Base-by-base conservation (phyloP, 2,797 vertebrate genomes). In the Anas acuta region DNA sequence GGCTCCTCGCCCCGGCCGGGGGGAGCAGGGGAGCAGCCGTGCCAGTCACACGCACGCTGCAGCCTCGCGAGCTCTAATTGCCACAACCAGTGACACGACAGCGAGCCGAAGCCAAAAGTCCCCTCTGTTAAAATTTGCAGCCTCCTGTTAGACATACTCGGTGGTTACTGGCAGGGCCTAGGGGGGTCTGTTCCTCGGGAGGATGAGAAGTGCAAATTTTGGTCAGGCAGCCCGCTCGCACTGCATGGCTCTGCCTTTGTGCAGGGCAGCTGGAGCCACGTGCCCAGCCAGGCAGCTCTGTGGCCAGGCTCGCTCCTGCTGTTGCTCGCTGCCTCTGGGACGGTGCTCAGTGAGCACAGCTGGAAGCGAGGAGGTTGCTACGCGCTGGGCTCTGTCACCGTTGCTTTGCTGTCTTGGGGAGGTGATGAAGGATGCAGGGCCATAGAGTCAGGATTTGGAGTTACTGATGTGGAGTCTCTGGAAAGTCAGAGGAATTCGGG, bases 1-100 rank as follows among this genome's bases (percentile, higher is more conserved):
- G 93, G 95, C 93, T 96, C 87, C 93, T 69, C 65, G 37, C 75
- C 73, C 43, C 0, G 12, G 58, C 67, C 5, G 7, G 14, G 76
- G 60, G 43, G 43, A 45, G 43, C 43, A 45, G 43, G 47, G 92
- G 89, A 92, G 85, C 84, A 69, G 80, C 74, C 7, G 11, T 96
- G 96, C 94, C 93, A 94, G 30, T 74, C 87, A 39, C 91, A 91
- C 9, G 2, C 87, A 76, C 41, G 7, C 84, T 25, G 41, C 58
- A 70, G 67, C 74, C 47, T 22, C 37, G 51, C 54, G 7, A 83
- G 5, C 62, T 49, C 69, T 54, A 6, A 33, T 70, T 4, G 0
- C 89, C 66, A 35, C 18, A 17, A 71, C 74, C 35, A 2, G 89
- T 25, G 39, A 20, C 25, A 47, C 9, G 66, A 95, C 87, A 67